Evolutionary conservation across 2,888 invertebrate species (phyloP), one percentile per base, ranked within the genome.

Genomic region (Drosophila seclusa): DNA sequence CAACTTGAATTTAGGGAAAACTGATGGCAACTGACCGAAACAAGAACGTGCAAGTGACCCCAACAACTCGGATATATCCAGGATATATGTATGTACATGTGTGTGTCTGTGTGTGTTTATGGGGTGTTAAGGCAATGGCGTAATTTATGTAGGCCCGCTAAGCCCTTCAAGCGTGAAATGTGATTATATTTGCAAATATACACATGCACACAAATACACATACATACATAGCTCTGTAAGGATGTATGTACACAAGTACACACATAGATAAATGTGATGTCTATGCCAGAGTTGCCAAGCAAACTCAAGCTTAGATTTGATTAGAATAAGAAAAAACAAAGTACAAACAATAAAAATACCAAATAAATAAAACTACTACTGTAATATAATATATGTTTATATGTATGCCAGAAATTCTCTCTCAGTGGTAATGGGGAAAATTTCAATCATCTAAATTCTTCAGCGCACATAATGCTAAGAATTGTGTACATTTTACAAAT

Each of bases 71-170:
- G 49, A 68, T 68, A 76, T 45, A 45, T 45, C 4, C 16, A 24
- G 45, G 16, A 24, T 16, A 55, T 55, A 48, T 38, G 42, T 6
- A 10, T 53, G 49, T 6, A 38, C 21, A 32, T 60, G 53, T 38
- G 48, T 48, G 36, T 49, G 38, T 21, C 11, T 50, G 50, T 21
- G 52, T 21, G 52, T 8, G 40, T 18, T 31, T 38, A 32, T 21
- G 63, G 53, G 29, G 58, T 34, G 49, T 34, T 40, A 59, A 45
- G 76, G 67, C 82, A 77, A 82, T 80, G 86, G 74, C 69, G 86
- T 87, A 86, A 83, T 85, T 83, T 85, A 87, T 87, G 88, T 79
- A 82, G 82, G 83, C 83, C 21, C 72, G 79, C 79, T 75, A 83
- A 89, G 78, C 84, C 68, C 73, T 76, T 81, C 80, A 83, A 70